Evolutionary conservation across 2,888 invertebrate genomes (phyloP).

Genomic region (Abscondita cerata): DNA sequence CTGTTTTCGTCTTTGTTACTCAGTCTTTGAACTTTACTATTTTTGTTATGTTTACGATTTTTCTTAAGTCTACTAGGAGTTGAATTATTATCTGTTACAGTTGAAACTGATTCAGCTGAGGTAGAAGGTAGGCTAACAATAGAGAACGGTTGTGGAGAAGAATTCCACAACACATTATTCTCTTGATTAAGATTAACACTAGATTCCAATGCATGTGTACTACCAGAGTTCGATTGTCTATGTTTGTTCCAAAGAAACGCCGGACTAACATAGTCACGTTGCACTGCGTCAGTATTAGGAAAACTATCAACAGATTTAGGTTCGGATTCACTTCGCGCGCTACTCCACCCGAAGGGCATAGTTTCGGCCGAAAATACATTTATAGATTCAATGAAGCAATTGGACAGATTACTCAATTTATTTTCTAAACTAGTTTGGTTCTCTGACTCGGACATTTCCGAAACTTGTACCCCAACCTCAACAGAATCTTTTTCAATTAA

Average conservation of each 20-base stretch:
- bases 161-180: constrained; percentile 9
- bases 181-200: constrained; percentile 11
- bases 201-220: constrained; percentile 13
- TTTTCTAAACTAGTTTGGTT: constrained; percentile 43
- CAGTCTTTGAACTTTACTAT: constrained; percentile 39
- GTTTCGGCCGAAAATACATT: constrained; percentile 53
- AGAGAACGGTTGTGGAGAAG: constrained; percentile 33
- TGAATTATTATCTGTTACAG: constrained; percentile 45
- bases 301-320: constrained; percentile 28
- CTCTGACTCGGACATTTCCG: constrained; percentile 31
- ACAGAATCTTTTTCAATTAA: constrained; percentile 45
- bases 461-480: constrained; percentile 36
- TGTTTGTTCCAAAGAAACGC: constrained; percentile 41
- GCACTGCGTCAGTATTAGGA: background rate
- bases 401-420: constrained; percentile 51
- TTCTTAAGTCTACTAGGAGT: constrained; percentile 55
- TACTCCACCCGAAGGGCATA: constrained; percentile 44
- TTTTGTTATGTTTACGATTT: constrained; percentile 55
- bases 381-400: constrained; percentile 54
- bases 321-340: constrained; percentile 8
- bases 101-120: constrained; percentile 38
- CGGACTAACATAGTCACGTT: constrained; percentile 33
- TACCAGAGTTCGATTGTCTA: constrained; percentile 22
- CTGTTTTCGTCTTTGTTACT: constrained; percentile 49
- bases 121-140: constrained; percentile 45